Evolutionary conservation across 2,113 vertebrate species (phyloP).

Genomic region (Phalacrocorax brasilianus): DNA sequence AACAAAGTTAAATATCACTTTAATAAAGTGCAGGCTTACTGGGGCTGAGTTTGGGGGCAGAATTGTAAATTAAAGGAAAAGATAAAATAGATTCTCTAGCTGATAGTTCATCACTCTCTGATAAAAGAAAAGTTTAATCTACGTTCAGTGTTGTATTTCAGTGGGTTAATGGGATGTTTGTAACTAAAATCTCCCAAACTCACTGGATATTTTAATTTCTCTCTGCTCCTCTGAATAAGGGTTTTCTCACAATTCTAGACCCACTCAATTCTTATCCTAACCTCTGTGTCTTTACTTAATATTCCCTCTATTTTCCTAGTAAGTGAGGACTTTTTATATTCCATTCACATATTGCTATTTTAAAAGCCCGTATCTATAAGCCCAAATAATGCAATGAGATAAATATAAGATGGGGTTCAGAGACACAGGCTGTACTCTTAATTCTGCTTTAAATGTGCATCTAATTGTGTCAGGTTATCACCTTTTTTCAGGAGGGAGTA

Average conservation of each 20-base stretch:
- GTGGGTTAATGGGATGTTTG: neutral
- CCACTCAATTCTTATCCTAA: neutral
- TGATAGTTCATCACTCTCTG: neutral
- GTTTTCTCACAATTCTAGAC: neutral
- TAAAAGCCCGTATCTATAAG: neutral
- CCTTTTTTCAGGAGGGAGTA: neutral
- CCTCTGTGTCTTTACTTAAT: neutral
- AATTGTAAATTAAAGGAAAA: neutral
- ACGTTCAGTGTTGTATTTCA: neutral
- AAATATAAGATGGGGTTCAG: neutral
- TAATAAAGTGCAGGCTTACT: neutral
- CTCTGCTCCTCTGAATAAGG: neutral
- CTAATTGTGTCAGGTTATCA: neutral
- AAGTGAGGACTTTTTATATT: neutral
- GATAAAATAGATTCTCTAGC: neutral
- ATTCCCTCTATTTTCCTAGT: neutral
- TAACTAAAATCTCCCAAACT: neutral
- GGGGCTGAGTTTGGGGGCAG: neutral
- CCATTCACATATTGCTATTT: neutral
- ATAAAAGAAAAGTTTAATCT: neutral
- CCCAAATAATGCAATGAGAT: neutral
- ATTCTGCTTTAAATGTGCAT: neutral
- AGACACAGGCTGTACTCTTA: neutral
- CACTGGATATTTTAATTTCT: neutral
- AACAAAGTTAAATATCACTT: neutral